Base-by-base conservation (phyloP, 2,113 vertebrate genomes). In the Phalacrocorax brasilianus region DNA sequence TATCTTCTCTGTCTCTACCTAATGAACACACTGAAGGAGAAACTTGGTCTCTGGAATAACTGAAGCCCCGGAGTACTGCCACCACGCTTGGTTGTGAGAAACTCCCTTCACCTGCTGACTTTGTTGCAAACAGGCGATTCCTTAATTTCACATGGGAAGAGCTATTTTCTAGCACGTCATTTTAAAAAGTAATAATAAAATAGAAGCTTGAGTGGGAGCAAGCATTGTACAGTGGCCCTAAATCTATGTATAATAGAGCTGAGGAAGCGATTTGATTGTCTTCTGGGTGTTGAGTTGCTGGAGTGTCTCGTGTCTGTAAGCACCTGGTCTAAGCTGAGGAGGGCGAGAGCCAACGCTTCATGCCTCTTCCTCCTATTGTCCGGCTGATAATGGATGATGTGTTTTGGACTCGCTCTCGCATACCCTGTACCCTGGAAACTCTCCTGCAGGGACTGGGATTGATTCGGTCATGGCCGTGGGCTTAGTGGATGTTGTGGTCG, bases 401-500 rank as follows among this genome's bases (percentile, higher is more conserved):
- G 45, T 68, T 89, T 93, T 93, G 66, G 67, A 47, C 88, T 85
- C 83, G 88, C 26, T 73, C 50, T 87, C 45, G 26, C 62, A 42
- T 53, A 75, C 61, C 76, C 72, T 13, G 27, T 56, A 12, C 52
- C 24, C 40, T 59, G 88, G 16, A 30, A 81, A n/a, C 20, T 32
- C n/a, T 63, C 32, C 38, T 92, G 17, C 38, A 35, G 15, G 27
- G 20, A 38, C 45, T 3, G 5, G 21, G 40, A 24, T 22, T 7
- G 56, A 55, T 74, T 80, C 1, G 0, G 23, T 68, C 26, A 5
- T 1, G 12, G 40, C 49, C 3, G 0, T 35, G 24, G 33, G 38
- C 35, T 35, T 85, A 32, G 56, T 0, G 0, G 35, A 58, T 79
- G 16, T 11, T 44, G 30, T 0, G 0, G 8, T 33, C 56, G 4